A percentile compares a stretch with the other conserved stretches of the same genome.
These are phyloP conservation scores for Bufo bufo DNA, from an alignment of 2,113 vertebrate species.

Conservation along the genomic window DNA sequence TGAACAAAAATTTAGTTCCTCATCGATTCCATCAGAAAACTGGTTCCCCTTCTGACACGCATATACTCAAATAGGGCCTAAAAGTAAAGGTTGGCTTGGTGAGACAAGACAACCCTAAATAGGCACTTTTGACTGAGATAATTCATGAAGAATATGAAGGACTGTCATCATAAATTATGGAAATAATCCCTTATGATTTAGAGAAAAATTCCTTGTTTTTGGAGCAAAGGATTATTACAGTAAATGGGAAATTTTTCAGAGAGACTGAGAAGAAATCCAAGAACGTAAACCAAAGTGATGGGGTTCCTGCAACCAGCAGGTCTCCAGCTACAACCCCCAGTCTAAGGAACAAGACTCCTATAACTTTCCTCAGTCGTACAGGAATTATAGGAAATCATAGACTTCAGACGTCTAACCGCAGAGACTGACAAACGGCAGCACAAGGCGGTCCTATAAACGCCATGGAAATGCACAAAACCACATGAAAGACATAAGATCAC, in stretches of 20 bases:
- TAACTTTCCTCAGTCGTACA: neutral
- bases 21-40: too few relatives aligned
- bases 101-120: too few relatives aligned
- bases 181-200: too few relatives aligned
- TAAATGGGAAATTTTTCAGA: neutral
- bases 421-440: neutral
- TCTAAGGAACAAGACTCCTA: neutral
- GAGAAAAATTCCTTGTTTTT: too few relatives aligned
- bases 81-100: too few relatives aligned
- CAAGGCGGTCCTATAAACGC: neutral
- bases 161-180: too few relatives aligned
- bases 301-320: neutral
- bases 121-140: too few relatives aligned
- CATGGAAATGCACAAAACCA: neutral
- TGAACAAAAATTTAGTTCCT: too few relatives aligned
- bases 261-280: neutral
- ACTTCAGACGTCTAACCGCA: neutral
- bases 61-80: too few relatives aligned
- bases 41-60: too few relatives aligned
- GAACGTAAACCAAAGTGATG: neutral
- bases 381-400: neutral
- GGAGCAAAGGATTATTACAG: too few relatives aligned
- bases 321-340: neutral
- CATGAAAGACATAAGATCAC: neutral
- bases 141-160: too few relatives aligned